Percentiles rank a stretch among this genome's conserved stretches.
Evolutionary conservation across 1,140 invertebrate species (phyloP).

Genomic region (Leptestheria dahalacensis): DNA sequence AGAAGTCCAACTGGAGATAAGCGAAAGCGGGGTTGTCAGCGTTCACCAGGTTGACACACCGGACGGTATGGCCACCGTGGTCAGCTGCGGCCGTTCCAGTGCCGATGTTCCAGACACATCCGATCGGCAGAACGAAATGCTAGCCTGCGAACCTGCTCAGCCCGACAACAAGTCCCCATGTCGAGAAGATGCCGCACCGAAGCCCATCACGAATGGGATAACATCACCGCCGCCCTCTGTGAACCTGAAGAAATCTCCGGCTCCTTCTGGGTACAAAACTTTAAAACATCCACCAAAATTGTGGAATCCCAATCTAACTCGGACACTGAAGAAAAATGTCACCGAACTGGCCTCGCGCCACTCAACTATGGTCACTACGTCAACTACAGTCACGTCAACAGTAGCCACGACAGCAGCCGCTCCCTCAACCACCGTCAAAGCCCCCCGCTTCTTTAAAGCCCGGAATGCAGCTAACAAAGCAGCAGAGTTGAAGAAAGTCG

Average conservation of each 20-base stretch:
- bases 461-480: conserved; percentile 2
- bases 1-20: conserved; percentile 50
- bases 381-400: background rate
- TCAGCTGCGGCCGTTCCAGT: background rate
- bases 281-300: conserved; percentile 37
- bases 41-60: conserved; percentile 23
- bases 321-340: conserved; percentile 14
- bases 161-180: background rate
- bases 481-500: too few species aligned
- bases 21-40: conserved; percentile 50
- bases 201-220: background rate
- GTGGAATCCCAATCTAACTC: conserved; percentile 38
- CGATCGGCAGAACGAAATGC: background rate
- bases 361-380: background rate
- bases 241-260: conserved; percentile 18
- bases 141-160: background rate
- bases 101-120: background rate
- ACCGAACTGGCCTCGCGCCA: background rate
- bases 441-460: conserved; percentile 13
- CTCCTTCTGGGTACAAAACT: conserved; percentile 36
- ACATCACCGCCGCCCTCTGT: background rate
- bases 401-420: background rate
- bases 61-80: conserved; percentile 13
- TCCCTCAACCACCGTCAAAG: conserved; percentile 1
- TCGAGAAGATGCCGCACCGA: background rate